Base-by-base conservation (phyloP, 1,140 invertebrate species). In the Nasonia vitripennis region DNA sequence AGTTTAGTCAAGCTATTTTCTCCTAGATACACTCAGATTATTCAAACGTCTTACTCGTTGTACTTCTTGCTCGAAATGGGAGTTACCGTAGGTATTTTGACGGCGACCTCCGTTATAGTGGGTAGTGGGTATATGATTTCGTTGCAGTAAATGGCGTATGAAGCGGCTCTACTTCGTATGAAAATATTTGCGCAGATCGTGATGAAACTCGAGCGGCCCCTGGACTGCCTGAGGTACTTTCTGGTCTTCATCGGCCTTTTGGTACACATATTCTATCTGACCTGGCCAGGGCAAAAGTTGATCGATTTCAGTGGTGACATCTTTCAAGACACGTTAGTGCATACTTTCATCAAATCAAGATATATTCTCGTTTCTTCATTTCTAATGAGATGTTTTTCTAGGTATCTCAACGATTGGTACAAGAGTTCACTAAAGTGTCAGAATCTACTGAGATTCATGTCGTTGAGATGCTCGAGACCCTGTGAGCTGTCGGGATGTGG, bases 191-290 rank as follows among this genome's bases (percentile, higher is more conserved):
- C 31, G 23, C 31, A 71, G 68, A 71, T 71, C 68, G 9, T 31
- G 31, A 34, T 71, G 10, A 71, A 6, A 31, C 6, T 31, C 10
- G 9, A 71, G 17, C 68, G 14, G 12, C 23, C 68, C 2, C 31
- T 31, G 23, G 10, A 31, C 3, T 71, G 68, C 12, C 23, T 83
- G 2, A 85, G 84, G 70, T 85, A 79, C 34, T 0, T 75, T 6
- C 20, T 78, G 31, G 86, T 87, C 23, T 73, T 79, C 7, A 1
- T 87, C 4, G 85, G 83, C 1, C n/a, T 88, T 10, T 2, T 87
- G 23, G 31, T 27, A 27, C 23, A 27, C 23, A 27, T 27, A 27
- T 27, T 27, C 23, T 27, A 27, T 27, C 23, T 27, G 23, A 27
- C 23, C 23, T 27, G 23, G 23, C 23, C 23, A 27, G 23, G 23